Base-by-base conservation (phyloP, 2,797 vertebrate species). In the Helarctos malayanus region DNA sequence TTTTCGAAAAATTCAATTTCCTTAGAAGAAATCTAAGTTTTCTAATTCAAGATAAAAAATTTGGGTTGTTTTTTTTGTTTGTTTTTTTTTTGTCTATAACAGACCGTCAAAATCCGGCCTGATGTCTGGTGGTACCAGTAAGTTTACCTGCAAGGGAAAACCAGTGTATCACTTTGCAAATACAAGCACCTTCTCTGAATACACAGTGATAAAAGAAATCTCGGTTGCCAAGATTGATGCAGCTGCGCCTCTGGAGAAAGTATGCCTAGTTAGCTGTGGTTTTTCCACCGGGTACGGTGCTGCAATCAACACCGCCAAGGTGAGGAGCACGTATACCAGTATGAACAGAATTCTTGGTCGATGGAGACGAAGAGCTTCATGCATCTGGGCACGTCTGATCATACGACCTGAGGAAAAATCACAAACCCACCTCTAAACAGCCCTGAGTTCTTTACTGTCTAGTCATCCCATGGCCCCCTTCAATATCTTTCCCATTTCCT, bases 261-360 rank as follows among this genome's bases (percentile, higher is more conserved):
- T 99, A 49, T 99, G 99, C 97, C 98, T 99, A 83, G 98, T 99
- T 14, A 99, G 99, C 90, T 99, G 99, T 97, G 99, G 99, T 19
- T 99, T 99, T 97, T 99, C 99, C 32, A 99, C 99, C 0, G 99
- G 99, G 5, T 99, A 99, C 14, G 99, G 99, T 5, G 99, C 99
- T 56, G 99, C 98, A 19, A 95, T 99, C 7, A 99, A 99, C 95
- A 99, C 99, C 0, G 99, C 99, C 89, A 99, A 99, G 99, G 99
- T 99, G 41, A 73, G 83, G 27, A 13, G 11, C 13, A 16, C 56
- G 59, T 73, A 54, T 21, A 81, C 10, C 10, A 82, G 32, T 81
- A 71, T 45, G 7, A 89, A 47, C 11, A 5, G 14, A 95, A 82
- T 35, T 61, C 56, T 45, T 84, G 5, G 27, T 35, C 41, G 25